phyloP scores from a whole-genome alignment of 2,888 invertebrate genomes.

The Drosophila buzzatii region DNA sequence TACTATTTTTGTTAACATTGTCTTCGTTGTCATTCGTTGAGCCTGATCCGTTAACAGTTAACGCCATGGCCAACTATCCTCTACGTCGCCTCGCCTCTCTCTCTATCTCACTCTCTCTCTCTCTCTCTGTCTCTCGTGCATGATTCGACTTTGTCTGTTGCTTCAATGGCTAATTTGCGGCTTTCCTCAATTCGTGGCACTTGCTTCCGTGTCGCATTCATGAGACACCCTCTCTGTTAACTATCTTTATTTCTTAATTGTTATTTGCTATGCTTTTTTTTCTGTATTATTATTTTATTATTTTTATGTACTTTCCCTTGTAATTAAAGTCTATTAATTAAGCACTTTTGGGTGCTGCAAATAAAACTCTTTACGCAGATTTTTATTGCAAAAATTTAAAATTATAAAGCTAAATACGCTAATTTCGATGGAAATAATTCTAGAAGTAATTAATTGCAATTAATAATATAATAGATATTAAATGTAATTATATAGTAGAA shows the following conservation, averaged over 20 bases:
- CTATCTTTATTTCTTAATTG: constrained; percentile 32
- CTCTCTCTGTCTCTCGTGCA: constrained; percentile 6
- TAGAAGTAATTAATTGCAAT: too few relatives aligned
- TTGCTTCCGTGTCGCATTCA: constrained; percentile 53
- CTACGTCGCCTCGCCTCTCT: constrained; percentile 4
- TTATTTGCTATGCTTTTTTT: constrained; percentile 28
- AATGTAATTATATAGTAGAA: too few relatives aligned
- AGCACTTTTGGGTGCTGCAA: not conserved
- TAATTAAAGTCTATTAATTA: constrained; percentile 1
- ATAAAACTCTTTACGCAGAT: not conserved
- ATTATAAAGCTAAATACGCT: too few relatives aligned
- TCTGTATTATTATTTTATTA: constrained; percentile 7
- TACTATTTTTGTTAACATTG: constrained; percentile 76
- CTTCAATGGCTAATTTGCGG: constrained; percentile 74
- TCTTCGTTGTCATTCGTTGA: constrained; percentile 49
- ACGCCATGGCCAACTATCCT: constrained; percentile 10
- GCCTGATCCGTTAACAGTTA: constrained; percentile 40
- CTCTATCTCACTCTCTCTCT: not conserved
- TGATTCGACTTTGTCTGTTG: constrained; percentile 30
- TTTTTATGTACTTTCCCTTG: constrained; percentile 4
- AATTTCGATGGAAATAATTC: too few relatives aligned
- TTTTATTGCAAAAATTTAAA: not conserved
- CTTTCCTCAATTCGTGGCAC: constrained; percentile 54
- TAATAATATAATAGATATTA: too few relatives aligned
- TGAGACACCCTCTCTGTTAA: constrained; percentile 21